These are phyloP conservation scores for Myotis yumanensis DNA, from an alignment of 2,113 vertebrate genomes.

Conservation along the genomic window DNA sequence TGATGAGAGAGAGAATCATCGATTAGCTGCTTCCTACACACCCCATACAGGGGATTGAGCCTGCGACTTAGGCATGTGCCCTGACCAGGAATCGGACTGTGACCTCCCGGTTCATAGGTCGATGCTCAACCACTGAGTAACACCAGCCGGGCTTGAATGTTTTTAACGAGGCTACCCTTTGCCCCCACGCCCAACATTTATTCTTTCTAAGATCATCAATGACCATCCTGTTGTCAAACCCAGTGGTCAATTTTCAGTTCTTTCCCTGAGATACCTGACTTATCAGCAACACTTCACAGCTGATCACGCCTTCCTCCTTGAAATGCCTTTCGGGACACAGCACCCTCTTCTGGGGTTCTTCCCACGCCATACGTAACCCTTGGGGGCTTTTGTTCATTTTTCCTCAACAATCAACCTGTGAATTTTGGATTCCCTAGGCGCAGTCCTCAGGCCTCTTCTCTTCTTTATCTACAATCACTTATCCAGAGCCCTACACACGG, in stretches of 20 bases:
- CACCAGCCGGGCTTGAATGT: neutral
- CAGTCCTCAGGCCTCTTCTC: neutral
- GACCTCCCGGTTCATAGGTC: too few species aligned
- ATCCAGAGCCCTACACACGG: neutral
- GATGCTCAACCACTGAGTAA: too few species aligned
- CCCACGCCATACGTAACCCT: neutral
- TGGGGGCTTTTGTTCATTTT: neutral
- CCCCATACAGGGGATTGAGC: too few species aligned
- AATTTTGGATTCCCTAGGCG: neutral
- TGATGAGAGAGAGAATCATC: too few species aligned
- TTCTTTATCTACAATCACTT: neutral
- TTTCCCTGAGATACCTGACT: slow-evolving; percentile 7
- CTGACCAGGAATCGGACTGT: too few species aligned
- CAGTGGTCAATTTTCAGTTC: neutral
- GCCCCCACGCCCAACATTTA: neutral
- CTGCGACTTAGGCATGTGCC: too few species aligned
- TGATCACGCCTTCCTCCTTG: neutral
- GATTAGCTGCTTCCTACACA: too few species aligned
- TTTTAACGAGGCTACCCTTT: neutral
- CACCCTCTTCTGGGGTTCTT: neutral
- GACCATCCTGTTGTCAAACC: neutral
- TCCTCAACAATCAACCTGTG: neutral
- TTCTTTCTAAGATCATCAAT: neutral
- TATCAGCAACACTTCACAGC: neutral
- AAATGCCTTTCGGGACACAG: neutral